A percentile compares a stretch with the other conserved stretches of the same genome.
These are phyloP conservation scores for Eumeta japonica DNA, from an alignment of 1,140 invertebrate species.

Conservation along the genomic window DNA sequence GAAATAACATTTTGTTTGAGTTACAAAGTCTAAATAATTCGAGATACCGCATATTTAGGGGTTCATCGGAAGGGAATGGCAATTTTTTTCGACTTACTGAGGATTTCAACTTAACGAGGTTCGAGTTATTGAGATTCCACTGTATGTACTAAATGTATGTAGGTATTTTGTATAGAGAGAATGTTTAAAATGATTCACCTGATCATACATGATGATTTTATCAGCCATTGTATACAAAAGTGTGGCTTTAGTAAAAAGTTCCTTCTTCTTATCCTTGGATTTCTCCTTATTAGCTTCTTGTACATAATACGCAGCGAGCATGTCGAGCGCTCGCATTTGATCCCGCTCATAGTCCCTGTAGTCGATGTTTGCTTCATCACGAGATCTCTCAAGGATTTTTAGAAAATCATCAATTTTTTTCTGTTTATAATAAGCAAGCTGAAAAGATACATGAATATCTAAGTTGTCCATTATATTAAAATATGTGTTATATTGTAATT, in stretches of 20 bases:
- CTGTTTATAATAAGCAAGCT: conserved; percentile 97
- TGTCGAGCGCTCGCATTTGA: conserved; percentile 94
- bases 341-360: conserved; percentile 94
- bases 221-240: conserved; percentile 96
- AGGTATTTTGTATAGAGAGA: too few species aligned
- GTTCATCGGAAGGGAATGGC: too few species aligned
- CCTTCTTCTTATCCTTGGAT: conserved; percentile 91
- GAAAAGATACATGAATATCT: conserved; percentile 22
- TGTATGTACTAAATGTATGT: too few species aligned
- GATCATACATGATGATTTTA: conserved; percentile 99
- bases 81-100: too few species aligned
- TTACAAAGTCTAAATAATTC: too few species aligned
- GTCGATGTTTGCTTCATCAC: conserved; percentile 82
- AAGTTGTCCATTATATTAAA: not conserved
- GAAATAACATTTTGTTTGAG: too few species aligned
- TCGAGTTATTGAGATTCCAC: too few species aligned
- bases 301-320: conserved; percentile 97
- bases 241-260: conserved; percentile 95
- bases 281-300: conserved; percentile 95
- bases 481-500: not conserved
- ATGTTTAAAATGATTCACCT: conserved; percentile 66
- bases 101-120: too few species aligned
- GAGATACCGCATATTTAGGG: too few species aligned
- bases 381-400: conserved; percentile 86
- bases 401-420: conserved; percentile 90